Base-by-base conservation (phyloP, 2,113 vertebrate species). In the Pygoscelis antarcticus region DNA sequence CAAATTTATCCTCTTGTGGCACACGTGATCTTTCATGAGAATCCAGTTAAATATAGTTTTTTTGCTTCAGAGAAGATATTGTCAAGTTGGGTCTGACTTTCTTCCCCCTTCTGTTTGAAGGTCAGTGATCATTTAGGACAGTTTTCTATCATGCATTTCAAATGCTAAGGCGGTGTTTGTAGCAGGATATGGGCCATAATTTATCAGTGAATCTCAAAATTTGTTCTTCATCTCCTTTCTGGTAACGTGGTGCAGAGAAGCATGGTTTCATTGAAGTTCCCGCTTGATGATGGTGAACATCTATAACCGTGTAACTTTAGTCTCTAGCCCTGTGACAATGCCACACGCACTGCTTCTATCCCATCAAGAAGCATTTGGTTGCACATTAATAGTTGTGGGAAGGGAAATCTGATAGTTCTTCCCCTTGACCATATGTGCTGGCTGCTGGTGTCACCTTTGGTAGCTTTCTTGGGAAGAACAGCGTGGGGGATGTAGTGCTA, bases 1-100 rank as follows among this genome's bases (percentile, higher is more conserved):
- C 89, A 96, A 94, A 93, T 95, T 91, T 85, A 96, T 93, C 82
- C 91, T 91, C 89, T n/a, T 84, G 93, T 85, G 90, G 84, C 60
- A 92, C 75, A 96, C 20, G 3, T 87, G 79, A 83, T 93, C 83
- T 60, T 96, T 61, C 83, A 86, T 60, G 72, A 96, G 80, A 96
- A 92, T 65, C 26, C 49, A 74, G 68, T 93, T 83, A 95, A 95
- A 91, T 83, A 83, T 10, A 90, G 49, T n/a, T 3, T 89, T 71
- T 82, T 83, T 83, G 13, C 71, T 68, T 94, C 64, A 78, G 68
- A 95, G 58, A 44, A 92, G 57, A 77, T 52, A 68, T 27, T 81
- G 58, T 64, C 75, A 82, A 68, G 74, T 90, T 87, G 47, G 82
- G 52, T 70, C 89, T 97, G 82, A 64, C 72, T 92, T 90, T 83